Evolutionary conservation across 2,888 invertebrate genomes (phyloP), one percentile per base, ranked within the genome.

Genomic region (Andrena praecox): DNA sequence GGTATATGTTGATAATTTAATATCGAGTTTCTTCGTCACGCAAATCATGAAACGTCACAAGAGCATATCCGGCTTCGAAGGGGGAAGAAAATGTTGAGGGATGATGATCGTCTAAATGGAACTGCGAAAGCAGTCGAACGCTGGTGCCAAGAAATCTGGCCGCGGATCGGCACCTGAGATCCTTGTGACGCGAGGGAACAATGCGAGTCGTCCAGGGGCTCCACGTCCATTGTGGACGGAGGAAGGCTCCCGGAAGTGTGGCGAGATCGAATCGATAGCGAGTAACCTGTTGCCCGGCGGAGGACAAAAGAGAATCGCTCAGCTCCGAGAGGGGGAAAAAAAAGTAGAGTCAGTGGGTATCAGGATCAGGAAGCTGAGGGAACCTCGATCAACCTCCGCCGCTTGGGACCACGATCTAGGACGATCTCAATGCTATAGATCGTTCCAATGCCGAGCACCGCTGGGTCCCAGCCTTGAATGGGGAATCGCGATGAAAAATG

Each of bases 181-280:
- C 52, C 52, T 31, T 42, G 24, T 31, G 59, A 69, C 52, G 59
- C 64, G 68, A 56, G 70, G 29, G 10, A 81, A 83, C 81, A 81
- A 83, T 81, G 73, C 54, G 54, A 42, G 48, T 50, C 6, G 35
- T 54, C 48, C 64, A 62, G 56, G 67, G 54, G 33, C 29, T 16
- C 42, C 67, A 52, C 56, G 69, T 56, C 66, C 62, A 60, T 67
- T 68, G 8, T 52, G 52, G 67, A 59, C 27, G 71, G 71, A 59
- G 62, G 59, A 82, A 82, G 82, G 35, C 72, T 85, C 77, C 85
- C 85, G 85, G 85, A 85, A 85, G 82, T 70, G 76, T 60, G 59
- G 76, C 64, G 59, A 80, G 85, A 85, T 85, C 67, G 82, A 77
- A 78, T 85, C 80, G 80, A 85, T 78, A 78, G 69, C 62, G 80